Percentiles rank a stretch among this genome's conserved stretches.
Evolutionary conservation across 2,113 vertebrate genomes (phyloP).

Genomic region (Marmota flaviventris): DNA sequence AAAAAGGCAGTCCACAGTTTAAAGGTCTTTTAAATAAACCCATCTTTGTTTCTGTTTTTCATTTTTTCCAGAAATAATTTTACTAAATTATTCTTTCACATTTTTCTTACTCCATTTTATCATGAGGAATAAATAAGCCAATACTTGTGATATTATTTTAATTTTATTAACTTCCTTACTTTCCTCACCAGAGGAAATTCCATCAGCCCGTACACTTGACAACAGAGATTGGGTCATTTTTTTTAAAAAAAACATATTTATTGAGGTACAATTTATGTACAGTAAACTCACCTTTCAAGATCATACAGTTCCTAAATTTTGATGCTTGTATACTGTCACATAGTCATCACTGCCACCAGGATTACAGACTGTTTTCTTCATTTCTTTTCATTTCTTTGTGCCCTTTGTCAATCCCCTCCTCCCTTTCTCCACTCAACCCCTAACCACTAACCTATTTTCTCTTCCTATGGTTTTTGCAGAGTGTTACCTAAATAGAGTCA

Average conservation of each 20-base stretch:
- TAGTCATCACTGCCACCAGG: background rate
- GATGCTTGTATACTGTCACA: background rate
- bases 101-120: slow-evolving; percentile 9
- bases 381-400: background rate
- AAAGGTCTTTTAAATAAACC: background rate
- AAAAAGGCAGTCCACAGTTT: background rate
- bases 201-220: background rate
- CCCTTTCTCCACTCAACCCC: background rate
- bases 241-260: background rate
- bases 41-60: background rate
- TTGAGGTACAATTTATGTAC: background rate
- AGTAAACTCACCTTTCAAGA: background rate
- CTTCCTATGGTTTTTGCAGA: background rate
- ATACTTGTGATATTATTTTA: background rate
- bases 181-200: background rate
- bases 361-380: too few species aligned
- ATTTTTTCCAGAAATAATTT: background rate
- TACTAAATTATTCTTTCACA: background rate
- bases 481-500: background rate
- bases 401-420: background rate
- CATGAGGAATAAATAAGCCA: background rate
- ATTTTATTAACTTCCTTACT: slow-evolving; percentile 33
- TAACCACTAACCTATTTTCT: background rate
- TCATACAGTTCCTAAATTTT: background rate
- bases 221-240: background rate